A percentile compares a stretch with the other conserved stretches of the same genome.
Evolutionary conservation across 2,113 vertebrate genomes (phyloP).

Genomic region (Charina bottae): DNA sequence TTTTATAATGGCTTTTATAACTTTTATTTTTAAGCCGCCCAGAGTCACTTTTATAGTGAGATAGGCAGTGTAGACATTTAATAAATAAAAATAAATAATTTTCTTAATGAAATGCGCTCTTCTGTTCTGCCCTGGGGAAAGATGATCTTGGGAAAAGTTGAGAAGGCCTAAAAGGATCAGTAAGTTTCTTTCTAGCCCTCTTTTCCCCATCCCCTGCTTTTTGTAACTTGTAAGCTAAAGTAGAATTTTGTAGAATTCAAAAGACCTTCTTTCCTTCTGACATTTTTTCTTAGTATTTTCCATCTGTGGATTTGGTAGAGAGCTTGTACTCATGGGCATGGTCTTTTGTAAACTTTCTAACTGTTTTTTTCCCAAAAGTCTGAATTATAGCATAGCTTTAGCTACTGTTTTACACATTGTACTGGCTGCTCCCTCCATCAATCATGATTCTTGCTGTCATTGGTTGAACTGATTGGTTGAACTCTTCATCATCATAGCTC

Average conservation of each 20-base stretch:
- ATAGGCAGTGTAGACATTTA: too few relatives aligned
- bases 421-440: neutral
- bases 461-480: neutral
- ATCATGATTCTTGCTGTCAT: neutral
- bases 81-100: too few relatives aligned
- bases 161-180: neutral
- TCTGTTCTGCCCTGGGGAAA: neutral
- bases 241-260: neutral
- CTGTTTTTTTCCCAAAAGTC: neutral
- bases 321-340: neutral
- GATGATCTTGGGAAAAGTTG: neutral
- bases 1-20: neutral
- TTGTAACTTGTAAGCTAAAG: neutral
- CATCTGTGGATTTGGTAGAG: neutral
- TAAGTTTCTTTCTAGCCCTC: neutral
- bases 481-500: neutral
- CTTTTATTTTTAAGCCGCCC: too few relatives aligned
- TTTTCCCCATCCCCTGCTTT: neutral
- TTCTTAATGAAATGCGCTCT: neutral
- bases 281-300: neutral
- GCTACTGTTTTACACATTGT: neutral
- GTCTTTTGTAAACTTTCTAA: neutral
- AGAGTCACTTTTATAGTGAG: too few relatives aligned
- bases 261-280: neutral
- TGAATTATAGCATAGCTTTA: neutral